phyloP scores from a whole-genome alignment of 2,888 invertebrate species.

The Lordiphosa andalusiaca region DNA sequence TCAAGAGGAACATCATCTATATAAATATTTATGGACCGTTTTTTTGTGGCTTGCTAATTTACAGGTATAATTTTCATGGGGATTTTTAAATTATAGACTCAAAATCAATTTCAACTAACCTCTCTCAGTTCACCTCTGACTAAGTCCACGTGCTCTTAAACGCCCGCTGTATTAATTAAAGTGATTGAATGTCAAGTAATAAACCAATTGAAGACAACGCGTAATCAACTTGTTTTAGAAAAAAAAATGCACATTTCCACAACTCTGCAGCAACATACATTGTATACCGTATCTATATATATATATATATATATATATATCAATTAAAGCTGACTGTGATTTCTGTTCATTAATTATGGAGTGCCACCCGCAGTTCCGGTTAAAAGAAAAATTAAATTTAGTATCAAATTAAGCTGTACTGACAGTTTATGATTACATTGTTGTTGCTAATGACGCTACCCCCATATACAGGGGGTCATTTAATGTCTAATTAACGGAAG shows the following conservation, averaged over 20 bases:
- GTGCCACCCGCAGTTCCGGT: too few species aligned
- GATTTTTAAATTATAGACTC: slow-evolving; percentile 19
- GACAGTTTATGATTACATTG: slow-evolving; percentile 22
- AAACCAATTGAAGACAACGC: slow-evolving; percentile 22
- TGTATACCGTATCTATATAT: too few species aligned
- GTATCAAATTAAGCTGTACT: slow-evolving; percentile 1
- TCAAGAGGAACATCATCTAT: slow-evolving; percentile 22
- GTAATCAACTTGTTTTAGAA: slow-evolving; percentile 25
- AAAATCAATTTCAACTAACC: slow-evolving; percentile 4
- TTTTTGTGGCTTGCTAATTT: slow-evolving; percentile 7
- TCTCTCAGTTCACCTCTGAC: background rate
- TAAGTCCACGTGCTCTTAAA: slow-evolving; percentile 20
- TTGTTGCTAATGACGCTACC: slow-evolving; percentile 7
- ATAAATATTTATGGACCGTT: slow-evolving; percentile 24
- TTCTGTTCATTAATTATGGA: too few species aligned
- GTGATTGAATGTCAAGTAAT: slow-evolving; percentile 29
- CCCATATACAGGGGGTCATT: slow-evolving; percentile 37
- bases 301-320: too few species aligned
- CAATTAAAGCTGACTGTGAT: too few species aligned
- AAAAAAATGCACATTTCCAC: slow-evolving; percentile 3
- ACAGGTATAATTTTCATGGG: slow-evolving; percentile 29
- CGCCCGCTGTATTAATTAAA: slow-evolving; percentile 24
- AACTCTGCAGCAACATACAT: slow-evolving; percentile 2
- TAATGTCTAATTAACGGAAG: slow-evolving; percentile 57
- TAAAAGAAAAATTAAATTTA: too few species aligned